Conservation (phyloP, 2,888 invertebrate species). For the Spilosoma lubricipeda region DNA sequence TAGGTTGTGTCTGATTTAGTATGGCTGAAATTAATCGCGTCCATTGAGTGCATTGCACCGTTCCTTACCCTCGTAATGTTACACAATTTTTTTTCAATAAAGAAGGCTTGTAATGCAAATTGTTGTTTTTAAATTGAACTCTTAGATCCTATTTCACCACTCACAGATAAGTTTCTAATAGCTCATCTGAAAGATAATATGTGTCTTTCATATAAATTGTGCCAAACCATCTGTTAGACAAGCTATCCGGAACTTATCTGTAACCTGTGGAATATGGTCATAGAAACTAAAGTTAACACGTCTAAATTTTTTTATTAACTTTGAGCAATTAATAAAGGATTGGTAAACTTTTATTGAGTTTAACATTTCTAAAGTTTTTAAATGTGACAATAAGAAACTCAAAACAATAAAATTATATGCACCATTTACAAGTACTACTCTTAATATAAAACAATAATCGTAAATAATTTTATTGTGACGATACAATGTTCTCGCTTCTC, state of each 20-base stretch:
- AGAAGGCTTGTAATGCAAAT: not conserved
- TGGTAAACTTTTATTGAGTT: not conserved
- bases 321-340: not conserved
- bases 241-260: too few relatives aligned
- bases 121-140: not conserved
- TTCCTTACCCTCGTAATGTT: not conserved
- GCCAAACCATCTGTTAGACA: too few relatives aligned
- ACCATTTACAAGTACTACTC: not conserved
- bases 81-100: not conserved
- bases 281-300: not conserved
- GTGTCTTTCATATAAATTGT: too few relatives aligned
- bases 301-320: not conserved
- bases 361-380: too few relatives aligned
- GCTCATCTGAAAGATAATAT: too few relatives aligned
- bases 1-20: too few relatives aligned
- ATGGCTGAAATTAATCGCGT: too few relatives aligned
- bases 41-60: not conserved
- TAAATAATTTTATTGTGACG: constrained; percentile 63
- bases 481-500: constrained; percentile 22
- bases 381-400: not conserved
- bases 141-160: not conserved
- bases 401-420: not conserved
- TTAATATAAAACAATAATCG: constrained; percentile 49
- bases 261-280: too few relatives aligned
- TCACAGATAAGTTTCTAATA: too few relatives aligned